These are phyloP conservation scores for Myrmecobius fasciatus DNA, from an alignment of 2,113 vertebrate genomes.

Conservation along the genomic window DNA sequence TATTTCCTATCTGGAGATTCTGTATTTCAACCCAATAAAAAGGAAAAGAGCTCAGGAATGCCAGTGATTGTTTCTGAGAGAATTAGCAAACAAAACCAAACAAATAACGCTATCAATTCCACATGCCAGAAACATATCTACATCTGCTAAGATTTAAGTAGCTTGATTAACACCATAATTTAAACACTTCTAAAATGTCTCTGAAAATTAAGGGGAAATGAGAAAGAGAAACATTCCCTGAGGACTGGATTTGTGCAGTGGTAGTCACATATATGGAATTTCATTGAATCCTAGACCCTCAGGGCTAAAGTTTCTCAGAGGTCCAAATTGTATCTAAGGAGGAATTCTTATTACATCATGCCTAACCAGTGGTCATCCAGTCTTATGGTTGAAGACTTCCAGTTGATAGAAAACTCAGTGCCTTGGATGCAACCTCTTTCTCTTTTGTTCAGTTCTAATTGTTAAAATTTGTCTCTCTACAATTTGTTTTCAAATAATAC, in stretches of 20 bases:
- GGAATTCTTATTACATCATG: not conserved
- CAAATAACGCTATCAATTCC: not conserved
- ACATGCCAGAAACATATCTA: not conserved
- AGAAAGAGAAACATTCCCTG: not conserved
- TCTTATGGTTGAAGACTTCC: not conserved
- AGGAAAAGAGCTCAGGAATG: not conserved
- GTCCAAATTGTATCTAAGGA: not conserved
- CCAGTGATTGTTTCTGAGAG: not conserved
- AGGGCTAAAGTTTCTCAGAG: not conserved
- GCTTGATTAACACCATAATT: not conserved
- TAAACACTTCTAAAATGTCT: conserved; percentile 35
- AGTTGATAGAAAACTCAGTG: not conserved
- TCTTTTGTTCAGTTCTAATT: not conserved
- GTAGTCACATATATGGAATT: not conserved
- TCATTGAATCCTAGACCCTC: not conserved
- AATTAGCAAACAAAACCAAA: not conserved
- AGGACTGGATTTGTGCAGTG: not conserved
- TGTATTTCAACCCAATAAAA: not conserved
- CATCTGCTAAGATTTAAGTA: conserved; percentile 2
- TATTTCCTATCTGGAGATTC: not conserved
- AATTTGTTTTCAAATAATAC: too few relatives aligned
- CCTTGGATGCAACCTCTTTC: not conserved
- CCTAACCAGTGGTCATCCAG: not conserved
- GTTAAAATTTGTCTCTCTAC: not conserved
- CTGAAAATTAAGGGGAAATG: conserved; percentile 31